Evolutionary conservation across 1,140 invertebrate species (phyloP).

Genomic region (Listronotus bonariensis): DNA sequence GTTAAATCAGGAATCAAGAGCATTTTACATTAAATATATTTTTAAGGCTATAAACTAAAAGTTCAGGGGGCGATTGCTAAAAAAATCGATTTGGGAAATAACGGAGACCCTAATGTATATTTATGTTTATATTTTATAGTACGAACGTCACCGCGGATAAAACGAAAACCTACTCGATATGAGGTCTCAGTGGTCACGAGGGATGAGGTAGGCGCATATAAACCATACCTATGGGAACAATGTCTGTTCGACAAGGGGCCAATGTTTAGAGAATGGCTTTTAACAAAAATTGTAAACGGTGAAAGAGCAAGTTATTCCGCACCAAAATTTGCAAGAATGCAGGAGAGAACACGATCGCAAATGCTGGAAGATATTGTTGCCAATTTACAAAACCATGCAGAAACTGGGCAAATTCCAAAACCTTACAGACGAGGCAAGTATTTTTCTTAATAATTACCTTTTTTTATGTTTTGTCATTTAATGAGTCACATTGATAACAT

Average conservation of each 20-base stretch:
- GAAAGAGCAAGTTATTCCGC: conserved; percentile 96
- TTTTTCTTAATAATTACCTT: too few relatives aligned
- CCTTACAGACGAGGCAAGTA: conserved; percentile 79
- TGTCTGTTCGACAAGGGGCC: conserved; percentile 92
- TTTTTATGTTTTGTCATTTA: too few relatives aligned
- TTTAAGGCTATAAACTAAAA: too few relatives aligned
- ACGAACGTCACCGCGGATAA: conserved; percentile 81
- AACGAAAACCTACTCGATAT: conserved; percentile 82
- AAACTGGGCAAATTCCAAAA: conserved; percentile 94
- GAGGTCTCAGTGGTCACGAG: conserved; percentile 93
- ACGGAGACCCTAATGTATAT: too few relatives aligned
- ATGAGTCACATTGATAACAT: too few relatives aligned
- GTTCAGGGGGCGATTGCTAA: too few relatives aligned
- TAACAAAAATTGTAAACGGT: conserved; percentile 97
- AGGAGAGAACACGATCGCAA: conserved; percentile 86
- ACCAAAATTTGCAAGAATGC: conserved; percentile 94
- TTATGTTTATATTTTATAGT: conserved; percentile 58
- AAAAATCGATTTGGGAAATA: too few relatives aligned
- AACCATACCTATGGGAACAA: conserved; percentile 93
- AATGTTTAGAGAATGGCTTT: conserved; percentile 86
- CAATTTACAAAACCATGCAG: conserved; percentile 91
- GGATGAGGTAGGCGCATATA: conserved; percentile 96
- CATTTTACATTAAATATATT: too few relatives aligned
- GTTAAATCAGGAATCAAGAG: too few relatives aligned
- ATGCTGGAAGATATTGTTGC: conserved; percentile 95